phyloP scores from a whole-genome alignment of 2,888 invertebrate species.

The Bimastos eiseni region DNA sequence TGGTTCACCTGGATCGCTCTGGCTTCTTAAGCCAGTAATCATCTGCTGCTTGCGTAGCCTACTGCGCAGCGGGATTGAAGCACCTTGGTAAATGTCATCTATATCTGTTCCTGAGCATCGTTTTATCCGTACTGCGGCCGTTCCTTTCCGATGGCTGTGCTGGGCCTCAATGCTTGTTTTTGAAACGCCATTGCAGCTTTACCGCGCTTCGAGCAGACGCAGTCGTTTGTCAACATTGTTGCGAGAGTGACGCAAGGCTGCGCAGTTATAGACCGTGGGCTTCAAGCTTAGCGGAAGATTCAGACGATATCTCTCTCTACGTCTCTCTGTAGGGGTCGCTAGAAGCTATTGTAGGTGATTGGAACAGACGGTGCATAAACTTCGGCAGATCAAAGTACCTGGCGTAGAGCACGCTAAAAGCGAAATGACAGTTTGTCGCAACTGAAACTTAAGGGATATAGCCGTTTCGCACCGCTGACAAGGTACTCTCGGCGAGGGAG shows the following conservation, averaged over 20 bases:
- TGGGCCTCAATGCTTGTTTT: neutral
- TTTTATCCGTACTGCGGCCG: neutral
- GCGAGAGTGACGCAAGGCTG: neutral
- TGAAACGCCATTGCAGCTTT: neutral
- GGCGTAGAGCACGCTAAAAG: neutral
- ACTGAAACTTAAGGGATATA: neutral
- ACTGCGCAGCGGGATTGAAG: neutral
- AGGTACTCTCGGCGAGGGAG: too few species aligned
- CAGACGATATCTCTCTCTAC: too few species aligned
- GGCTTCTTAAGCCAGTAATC: neutral
- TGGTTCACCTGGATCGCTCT: neutral
- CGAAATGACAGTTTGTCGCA: neutral
- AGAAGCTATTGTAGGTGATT: neutral
- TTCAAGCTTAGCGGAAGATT: neutral
- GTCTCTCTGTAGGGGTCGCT: neutral
- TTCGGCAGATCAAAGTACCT: neutral
- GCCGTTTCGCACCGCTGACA: too few species aligned
- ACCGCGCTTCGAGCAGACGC: neutral
- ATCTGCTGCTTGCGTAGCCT: neutral
- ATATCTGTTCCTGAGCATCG: neutral
- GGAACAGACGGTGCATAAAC: neutral
- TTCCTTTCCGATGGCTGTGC: neutral
- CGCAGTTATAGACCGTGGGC: neutral
- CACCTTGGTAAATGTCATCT: neutral
- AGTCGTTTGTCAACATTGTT: neutral